Base-by-base conservation (phyloP, 2,113 vertebrate species). In the Chaetodon trifascialis region DNA sequence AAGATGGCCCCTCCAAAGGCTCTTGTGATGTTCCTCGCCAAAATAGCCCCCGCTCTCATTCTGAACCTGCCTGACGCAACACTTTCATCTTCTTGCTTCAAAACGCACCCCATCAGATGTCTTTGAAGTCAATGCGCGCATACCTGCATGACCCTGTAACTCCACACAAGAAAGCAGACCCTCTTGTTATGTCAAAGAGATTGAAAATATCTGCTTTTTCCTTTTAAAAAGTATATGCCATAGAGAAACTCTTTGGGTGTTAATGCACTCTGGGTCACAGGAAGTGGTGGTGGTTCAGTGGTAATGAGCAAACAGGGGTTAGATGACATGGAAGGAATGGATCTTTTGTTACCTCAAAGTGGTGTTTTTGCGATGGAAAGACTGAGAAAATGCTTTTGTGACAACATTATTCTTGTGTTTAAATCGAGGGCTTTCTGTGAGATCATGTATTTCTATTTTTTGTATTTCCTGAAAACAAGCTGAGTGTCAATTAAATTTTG, bases 11-110 rank as follows among this genome's bases (percentile, higher is more conserved):
- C 63, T 88, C 86, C 71, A 84, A 82, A 68, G 76, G 47, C 77
- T 84, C 63, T 44, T 82, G 76, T 81, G 89, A 92, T 92, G 92
- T 79, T 72, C 73, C 69, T 83, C 11, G 23, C 82, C 80, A 79
- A 91, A 91, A 89, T 87, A 83, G 83, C 82, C 85, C 67, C 70
- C 67, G 23, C 73, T 87, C 73, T 78, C 65, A 86, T 88, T 90
- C 85, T 82, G 81, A 88, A 87, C 87, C 71, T 34, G 47, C 86
- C 88, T 94, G 89, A 92, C 38, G 90, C 92, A 94, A 95, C 86
- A 91, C 94, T 94, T 95, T 95, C 94, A 95, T 93, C 92, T 91
- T 78, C 84, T 93, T 91, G 86, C 91, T 74, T 78, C 71, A 88
- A 91, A 94, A 94, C 79, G 80, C 82, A 79, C 73, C 86, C 88